Conservation (phyloP, 64 coral and sea anemone genomes). For the Montipora cactus region DNA sequence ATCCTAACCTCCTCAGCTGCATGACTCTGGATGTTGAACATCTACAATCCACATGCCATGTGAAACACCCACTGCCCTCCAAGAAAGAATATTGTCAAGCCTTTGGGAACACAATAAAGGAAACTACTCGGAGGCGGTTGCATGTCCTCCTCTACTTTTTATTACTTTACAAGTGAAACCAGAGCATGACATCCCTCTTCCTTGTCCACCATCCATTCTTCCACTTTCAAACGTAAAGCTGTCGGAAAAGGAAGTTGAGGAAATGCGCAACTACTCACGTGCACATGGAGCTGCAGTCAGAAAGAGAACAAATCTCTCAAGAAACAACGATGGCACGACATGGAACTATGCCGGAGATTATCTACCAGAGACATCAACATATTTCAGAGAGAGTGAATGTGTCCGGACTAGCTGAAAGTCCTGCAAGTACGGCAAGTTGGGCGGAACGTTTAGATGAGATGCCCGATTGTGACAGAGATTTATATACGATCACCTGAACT, state of each 20-base stretch:
- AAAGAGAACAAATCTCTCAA: slow-evolving; percentile 49
- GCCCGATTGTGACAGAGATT: too few relatives aligned
- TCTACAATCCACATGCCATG: slow-evolving; percentile 30
- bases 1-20: background rate
- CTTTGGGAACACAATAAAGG: slow-evolving; percentile 60
- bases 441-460: too few relatives aligned
- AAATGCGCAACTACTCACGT: slow-evolving; percentile 17
- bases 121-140: slow-evolving; percentile 31
- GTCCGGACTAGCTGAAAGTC: too few relatives aligned
- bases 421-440: too few relatives aligned
- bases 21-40: slow-evolving; percentile 25
- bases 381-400: too few relatives aligned
- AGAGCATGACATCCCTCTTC: slow-evolving; percentile 30
- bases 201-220: background rate
- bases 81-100: slow-evolving; percentile 46
- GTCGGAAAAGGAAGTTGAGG: slow-evolving; percentile 2
- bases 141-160: background rate
- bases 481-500: too few relatives aligned
- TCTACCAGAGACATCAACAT: too few relatives aligned
- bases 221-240: background rate
- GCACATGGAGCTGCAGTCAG: slow-evolving; percentile 62
- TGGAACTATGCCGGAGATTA: too few relatives aligned
- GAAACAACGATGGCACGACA: slow-evolving; percentile 48
- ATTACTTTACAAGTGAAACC: slow-evolving; percentile 45
- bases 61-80: slow-evolving; percentile 40